Conservation (phyloP, 2,797 vertebrate genomes). For the Chaunax sp. region DNA sequence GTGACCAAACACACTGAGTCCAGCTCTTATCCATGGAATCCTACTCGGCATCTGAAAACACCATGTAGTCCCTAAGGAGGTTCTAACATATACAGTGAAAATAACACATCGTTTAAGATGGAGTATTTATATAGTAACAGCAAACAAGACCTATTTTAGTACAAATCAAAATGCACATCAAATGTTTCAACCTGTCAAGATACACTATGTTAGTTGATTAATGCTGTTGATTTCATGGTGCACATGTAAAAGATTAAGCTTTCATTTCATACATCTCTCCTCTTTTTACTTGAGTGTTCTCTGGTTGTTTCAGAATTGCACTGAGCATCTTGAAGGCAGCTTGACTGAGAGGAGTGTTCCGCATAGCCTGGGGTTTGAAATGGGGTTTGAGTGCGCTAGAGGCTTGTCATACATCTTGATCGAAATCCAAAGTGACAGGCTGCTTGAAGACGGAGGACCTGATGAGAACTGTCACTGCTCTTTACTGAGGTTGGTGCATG, state of each 20-base stretch:
- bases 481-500: constrained; percentile 59
- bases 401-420: constrained; percentile 69
- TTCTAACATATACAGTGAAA: constrained; percentile 10
- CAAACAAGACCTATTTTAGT: constrained; percentile 14
- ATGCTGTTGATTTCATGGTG: background rate
- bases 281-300: constrained; percentile 23
- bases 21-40: constrained; percentile 18
- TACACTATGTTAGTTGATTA: background rate
- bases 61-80: constrained; percentile 1
- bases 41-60: constrained; percentile 11
- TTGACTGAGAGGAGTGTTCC: constrained; percentile 58
- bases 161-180: constrained; percentile 2
- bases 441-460: constrained; percentile 71
- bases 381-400: constrained; percentile 59
- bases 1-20: constrained; percentile 22
- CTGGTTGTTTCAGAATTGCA: constrained; percentile 37
- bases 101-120: constrained; percentile 13
- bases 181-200: background rate
- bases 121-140: background rate
- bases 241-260: constrained; percentile 24
- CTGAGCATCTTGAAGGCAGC: constrained; percentile 48
- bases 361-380: constrained; percentile 64
- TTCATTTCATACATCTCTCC: constrained; percentile 21
- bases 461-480: constrained; percentile 71
- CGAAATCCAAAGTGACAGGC: constrained; percentile 73